Percentiles rank a stretch among this genome's conserved stretches.
Evolutionary conservation across 1,140 invertebrate genomes (phyloP).

Genomic region (Hyposmocoma kahamanoa): DNA sequence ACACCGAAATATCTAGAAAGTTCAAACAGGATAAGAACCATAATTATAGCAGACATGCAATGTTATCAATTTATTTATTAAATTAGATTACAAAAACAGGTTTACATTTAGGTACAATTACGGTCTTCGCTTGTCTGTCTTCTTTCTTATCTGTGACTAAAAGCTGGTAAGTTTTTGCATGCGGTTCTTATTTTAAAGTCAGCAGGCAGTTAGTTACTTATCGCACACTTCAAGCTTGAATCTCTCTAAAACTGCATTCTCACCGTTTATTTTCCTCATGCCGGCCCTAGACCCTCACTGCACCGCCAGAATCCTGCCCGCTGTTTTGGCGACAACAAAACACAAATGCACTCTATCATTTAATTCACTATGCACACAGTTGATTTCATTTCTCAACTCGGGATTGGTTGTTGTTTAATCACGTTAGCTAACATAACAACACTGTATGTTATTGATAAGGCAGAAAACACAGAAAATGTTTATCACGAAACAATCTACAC

Average conservation of each 20-base stretch:
- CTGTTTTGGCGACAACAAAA: constrained; percentile 58
- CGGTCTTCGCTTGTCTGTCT: constrained; percentile 1
- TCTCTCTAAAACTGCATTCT: constrained; percentile 14
- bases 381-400: constrained; percentile 21
- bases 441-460: constrained; percentile 41
- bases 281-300: constrained; percentile 53
- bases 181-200: constrained; percentile 26
- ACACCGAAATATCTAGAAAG: too few relatives aligned
- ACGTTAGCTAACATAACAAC: constrained; percentile 16
- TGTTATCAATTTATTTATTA: too few relatives aligned
- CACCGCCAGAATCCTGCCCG: constrained; percentile 64
- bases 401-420: constrained; percentile 14
- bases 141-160: constrained; percentile 27
- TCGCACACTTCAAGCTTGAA: background rate
- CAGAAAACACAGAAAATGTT: constrained; percentile 57
- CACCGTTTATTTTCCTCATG: constrained; percentile 71
- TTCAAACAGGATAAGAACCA: too few relatives aligned
- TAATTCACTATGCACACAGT: constrained; percentile 39
- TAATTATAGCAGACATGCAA: constrained; percentile 25
- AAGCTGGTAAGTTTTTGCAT: constrained; percentile 30
- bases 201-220: constrained; percentile 3
- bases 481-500: constrained; percentile 59
- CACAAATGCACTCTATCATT: constrained; percentile 45
- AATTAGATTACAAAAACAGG: too few relatives aligned
- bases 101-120: too few relatives aligned